Base-by-base conservation (phyloP, 2,113 vertebrate genomes). In the Spea multiplicata region DNA sequence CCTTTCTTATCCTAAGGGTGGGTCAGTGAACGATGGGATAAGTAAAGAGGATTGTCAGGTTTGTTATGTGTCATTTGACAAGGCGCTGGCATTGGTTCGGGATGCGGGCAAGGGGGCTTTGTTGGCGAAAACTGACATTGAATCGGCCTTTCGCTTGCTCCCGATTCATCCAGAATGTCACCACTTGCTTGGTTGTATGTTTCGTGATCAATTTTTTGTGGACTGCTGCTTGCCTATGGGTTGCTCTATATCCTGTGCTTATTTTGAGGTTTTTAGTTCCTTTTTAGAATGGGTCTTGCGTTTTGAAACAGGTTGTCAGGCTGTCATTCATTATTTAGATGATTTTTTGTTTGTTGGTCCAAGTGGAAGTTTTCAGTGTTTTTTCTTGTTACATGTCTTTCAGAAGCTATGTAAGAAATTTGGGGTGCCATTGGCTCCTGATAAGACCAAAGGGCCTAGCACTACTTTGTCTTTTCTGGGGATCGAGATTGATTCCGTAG, bases 1-100 rank as follows among this genome's bases (percentile, higher is more conserved):
- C n/a, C n/a, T n/a, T n/a, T n/a, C n/a, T n/a, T n/a, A n/a, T n/a
- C n/a, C n/a, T n/a, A n/a, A n/a, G n/a, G n/a, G n/a, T n/a, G n/a
- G n/a, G n/a, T n/a, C n/a, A n/a, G n/a, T n/a, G n/a, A n/a, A n/a
- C n/a, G n/a, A n/a, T n/a, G n/a, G n/a, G n/a, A n/a, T n/a, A n/a
- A n/a, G n/a, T n/a, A n/a, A n/a, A n/a, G n/a, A n/a, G n/a, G n/a
- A n/a, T n/a, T n/a, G n/a, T n/a, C n/a, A n/a, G n/a, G n/a, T n/a
- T n/a, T n/a, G n/a, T n/a, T n/a, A n/a, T n/a, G n/a, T n/a, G n/a
- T n/a, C n/a, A n/a, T n/a, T n/a, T n/a, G n/a, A n/a, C n/a, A n/a
- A n/a, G n/a, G n/a, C n/a, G n/a, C 30, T 93, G 91, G 30, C 30
- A 30, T 30, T 30, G 30, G 30, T 30, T 30, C 30, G 57, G 8